Percentiles rank a stretch among this genome's conserved stretches.
Conservation (phyloP, 2,113 vertebrate genomes). For the Ursus arctos region DNA sequence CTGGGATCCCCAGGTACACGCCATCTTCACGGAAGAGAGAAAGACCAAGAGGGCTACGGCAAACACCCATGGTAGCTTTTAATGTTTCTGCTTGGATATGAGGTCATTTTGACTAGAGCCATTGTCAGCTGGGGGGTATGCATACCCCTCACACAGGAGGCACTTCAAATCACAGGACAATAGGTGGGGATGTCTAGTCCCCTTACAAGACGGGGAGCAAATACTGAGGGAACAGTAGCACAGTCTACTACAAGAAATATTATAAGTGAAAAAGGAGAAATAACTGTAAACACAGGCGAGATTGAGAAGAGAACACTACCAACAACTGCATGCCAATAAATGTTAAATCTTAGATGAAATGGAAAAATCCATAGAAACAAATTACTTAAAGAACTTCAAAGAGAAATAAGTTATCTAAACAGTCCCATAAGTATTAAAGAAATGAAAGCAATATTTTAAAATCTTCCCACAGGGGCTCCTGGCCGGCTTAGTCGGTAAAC, state of each 20-base stretch:
- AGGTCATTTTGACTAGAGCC: not conserved
- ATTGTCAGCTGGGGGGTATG: not conserved
- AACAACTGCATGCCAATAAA: not conserved
- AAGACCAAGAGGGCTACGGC: not conserved
- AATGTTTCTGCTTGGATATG: not conserved
- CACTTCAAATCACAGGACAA: not conserved
- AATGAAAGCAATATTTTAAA: not conserved
- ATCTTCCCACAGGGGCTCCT: not conserved
- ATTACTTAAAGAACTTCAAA: not conserved
- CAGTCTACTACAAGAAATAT: not conserved
- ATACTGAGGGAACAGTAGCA: not conserved
- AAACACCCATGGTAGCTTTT: not conserved
- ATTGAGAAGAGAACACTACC: not conserved
- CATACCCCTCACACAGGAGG: not conserved
- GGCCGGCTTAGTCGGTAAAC: not conserved
- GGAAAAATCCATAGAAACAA: not conserved
- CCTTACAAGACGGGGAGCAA: not conserved
- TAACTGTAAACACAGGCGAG: not conserved
- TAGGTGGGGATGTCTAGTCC: not conserved
- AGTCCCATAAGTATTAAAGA: not conserved
- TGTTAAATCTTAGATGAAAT: not conserved
- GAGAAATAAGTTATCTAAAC: not conserved
- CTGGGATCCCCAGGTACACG: not conserved
- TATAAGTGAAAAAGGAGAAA: not conserved
- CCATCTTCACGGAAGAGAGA: not conserved